Evolutionary conservation across 2,113 vertebrate genomes (phyloP).

Genomic region (Setophaga petechia): DNA sequence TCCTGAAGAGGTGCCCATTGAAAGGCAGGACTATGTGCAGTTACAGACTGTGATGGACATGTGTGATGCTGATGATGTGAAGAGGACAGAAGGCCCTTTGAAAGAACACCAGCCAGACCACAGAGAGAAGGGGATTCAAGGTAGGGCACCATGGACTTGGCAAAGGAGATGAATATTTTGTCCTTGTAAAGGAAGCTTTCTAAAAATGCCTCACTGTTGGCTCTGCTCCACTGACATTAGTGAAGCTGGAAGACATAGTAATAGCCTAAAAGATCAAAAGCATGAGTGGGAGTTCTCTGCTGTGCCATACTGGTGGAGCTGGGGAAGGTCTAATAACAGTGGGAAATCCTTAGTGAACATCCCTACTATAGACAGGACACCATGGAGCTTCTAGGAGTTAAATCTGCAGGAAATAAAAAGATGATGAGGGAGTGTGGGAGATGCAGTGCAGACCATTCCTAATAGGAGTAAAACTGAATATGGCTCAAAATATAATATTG

Average conservation of each 20-base stretch:
- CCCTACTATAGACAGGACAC: background rate
- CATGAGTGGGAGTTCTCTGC: background rate
- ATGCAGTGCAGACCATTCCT: slow-evolving; percentile 26
- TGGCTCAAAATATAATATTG: background rate
- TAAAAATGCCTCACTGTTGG: slow-evolving; percentile 25
- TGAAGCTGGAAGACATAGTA: background rate
- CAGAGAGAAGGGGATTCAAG: slow-evolving; percentile 9
- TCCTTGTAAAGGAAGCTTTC: slow-evolving; percentile 7
- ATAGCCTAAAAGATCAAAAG: slow-evolving; percentile 34
- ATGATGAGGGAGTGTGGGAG: background rate
- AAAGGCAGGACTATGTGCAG: background rate
- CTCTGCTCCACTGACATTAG: slow-evolving; percentile 9
- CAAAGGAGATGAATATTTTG: background rate
- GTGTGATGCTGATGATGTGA: background rate
- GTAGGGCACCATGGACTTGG: background rate
- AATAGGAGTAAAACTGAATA: slow-evolving; percentile 35
- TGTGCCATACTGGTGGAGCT: background rate
- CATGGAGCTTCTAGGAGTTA: background rate
- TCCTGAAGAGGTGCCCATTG: background rate
- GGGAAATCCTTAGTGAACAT: slow-evolving; percentile 32
- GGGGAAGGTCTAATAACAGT: background rate
- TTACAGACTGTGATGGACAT: background rate
- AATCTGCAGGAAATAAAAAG: slow-evolving; percentile 43
- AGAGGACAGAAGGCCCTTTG: background rate
- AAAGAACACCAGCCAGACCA: background rate